These are phyloP conservation scores for Colinus virginianus DNA, from an alignment of 2,113 vertebrate genomes.

Conservation along the genomic window DNA sequence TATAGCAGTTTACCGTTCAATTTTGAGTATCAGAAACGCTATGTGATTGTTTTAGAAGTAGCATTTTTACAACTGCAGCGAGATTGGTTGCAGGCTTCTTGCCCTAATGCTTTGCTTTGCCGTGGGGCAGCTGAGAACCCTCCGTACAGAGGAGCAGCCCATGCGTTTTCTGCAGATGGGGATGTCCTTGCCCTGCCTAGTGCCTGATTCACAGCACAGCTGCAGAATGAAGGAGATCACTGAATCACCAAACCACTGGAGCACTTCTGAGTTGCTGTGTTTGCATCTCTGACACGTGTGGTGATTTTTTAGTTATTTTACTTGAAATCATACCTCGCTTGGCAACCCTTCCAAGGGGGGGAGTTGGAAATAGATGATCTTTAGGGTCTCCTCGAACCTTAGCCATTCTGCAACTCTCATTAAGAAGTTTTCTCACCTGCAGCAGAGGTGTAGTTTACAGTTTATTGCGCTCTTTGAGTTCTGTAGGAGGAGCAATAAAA, in stretches of 20 bases:
- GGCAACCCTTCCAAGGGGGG: too few species aligned
- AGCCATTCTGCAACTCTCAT: too few species aligned
- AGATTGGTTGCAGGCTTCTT: neutral
- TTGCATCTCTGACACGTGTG: neutral
- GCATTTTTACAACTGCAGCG: accelerated
- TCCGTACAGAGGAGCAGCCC: neutral
- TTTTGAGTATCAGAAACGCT: neutral
- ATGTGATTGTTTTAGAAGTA: neutral
- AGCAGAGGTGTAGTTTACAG: too few species aligned
- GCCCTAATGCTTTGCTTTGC: neutral
- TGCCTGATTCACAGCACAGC: neutral
- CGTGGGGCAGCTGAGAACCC: neutral
- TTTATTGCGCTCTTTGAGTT: neutral
- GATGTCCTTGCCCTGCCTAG: accelerated
- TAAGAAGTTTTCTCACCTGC: too few species aligned
- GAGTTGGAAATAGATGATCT: too few species aligned
- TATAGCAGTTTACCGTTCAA: neutral
- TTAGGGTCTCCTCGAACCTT: too few species aligned
- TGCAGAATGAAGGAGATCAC: neutral
- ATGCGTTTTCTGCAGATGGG: neutral
- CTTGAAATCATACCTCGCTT: neutral
- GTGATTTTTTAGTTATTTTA: neutral
- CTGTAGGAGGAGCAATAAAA: neutral
- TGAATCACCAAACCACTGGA: neutral
- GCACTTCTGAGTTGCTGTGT: neutral